Evolutionary conservation across 2,888 invertebrate genomes (phyloP).

Genomic region (Argyra leucocephala): DNA sequence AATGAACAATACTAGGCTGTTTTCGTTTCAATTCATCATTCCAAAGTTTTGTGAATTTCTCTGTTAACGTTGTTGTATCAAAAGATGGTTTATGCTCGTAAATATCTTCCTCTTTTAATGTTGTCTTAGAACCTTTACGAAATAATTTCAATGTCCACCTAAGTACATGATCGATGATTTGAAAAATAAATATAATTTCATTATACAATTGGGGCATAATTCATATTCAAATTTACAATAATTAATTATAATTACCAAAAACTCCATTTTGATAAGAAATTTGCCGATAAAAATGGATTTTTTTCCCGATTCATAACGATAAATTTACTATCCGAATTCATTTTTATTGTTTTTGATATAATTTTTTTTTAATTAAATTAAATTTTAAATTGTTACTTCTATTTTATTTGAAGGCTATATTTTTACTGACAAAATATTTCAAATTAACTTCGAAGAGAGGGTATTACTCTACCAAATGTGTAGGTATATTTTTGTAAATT

Average conservation of each 20-base stretch:
- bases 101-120: slow-evolving; percentile 31
- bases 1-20: slow-evolving; percentile 36
- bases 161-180: not conserved
- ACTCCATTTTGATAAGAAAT: slow-evolving; percentile 53
- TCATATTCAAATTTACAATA: not conserved
- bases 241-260: slow-evolving; percentile 50
- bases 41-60: slow-evolving; percentile 36
- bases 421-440: no score
- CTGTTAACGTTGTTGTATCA: slow-evolving; percentile 20
- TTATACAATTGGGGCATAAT: no score
- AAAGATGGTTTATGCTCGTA: slow-evolving; percentile 33
- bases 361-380: no score
- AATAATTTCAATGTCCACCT: slow-evolving; percentile 35
- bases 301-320: slow-evolving; percentile 33
- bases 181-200: not conserved
- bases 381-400: no score
- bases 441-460: no score
- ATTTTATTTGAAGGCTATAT: no score
- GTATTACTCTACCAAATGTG: no score
- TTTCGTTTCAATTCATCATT: slow-evolving; percentile 26
- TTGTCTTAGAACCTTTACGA: slow-evolving; percentile 29
- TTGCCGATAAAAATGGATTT: slow-evolving; percentile 58
- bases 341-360: not conserved
- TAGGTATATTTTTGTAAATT: no score
- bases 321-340: not conserved